Evolutionary conservation across 2,797 vertebrate species (phyloP).

Genomic region (Urosaurus nigricauda): DNA sequence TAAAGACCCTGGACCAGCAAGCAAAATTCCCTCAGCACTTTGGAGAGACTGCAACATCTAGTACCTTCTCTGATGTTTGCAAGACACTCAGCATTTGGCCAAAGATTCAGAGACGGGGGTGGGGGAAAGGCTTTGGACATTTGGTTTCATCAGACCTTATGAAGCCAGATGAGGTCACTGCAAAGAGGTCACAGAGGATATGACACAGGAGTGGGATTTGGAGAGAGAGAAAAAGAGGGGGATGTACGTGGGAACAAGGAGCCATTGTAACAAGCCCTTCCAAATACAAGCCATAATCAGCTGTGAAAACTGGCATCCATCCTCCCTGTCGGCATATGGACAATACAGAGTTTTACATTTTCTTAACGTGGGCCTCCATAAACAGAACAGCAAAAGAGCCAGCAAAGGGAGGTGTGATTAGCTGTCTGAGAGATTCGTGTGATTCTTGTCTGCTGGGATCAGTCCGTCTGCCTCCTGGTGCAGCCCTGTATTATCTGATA

Average conservation of each 20-base stretch:
- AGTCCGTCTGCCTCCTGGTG: conserved; percentile 4
- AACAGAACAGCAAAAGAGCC: background rate
- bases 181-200: conserved; percentile 57
- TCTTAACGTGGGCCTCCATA: background rate
- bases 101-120: background rate
- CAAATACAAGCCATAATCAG: conserved; percentile 58
- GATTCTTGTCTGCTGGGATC: background rate
- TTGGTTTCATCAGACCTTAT: conserved; percentile 54
- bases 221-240: conserved; percentile 18
- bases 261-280: conserved; percentile 67
- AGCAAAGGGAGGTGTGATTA: background rate
- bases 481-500: background rate
- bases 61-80: background rate
- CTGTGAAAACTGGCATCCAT: conserved; percentile 63
- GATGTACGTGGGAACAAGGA: conserved; percentile 67
- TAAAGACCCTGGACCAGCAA: background rate
- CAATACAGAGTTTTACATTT: conserved; percentile 6
- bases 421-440: background rate
- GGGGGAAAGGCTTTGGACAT: background rate
- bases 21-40: background rate
- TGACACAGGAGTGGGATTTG: conserved; percentile 57
- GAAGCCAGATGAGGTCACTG: conserved; percentile 73
- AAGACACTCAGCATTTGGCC: conserved; percentile 3
- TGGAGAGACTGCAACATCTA: background rate
- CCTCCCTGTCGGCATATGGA: conserved; percentile 45